Percentiles rank a stretch among this genome's conserved stretches.
These are phyloP conservation scores for Anadara kagoshimensis DNA, from an alignment of 1,140 invertebrate genomes.

Conservation along the genomic window DNA sequence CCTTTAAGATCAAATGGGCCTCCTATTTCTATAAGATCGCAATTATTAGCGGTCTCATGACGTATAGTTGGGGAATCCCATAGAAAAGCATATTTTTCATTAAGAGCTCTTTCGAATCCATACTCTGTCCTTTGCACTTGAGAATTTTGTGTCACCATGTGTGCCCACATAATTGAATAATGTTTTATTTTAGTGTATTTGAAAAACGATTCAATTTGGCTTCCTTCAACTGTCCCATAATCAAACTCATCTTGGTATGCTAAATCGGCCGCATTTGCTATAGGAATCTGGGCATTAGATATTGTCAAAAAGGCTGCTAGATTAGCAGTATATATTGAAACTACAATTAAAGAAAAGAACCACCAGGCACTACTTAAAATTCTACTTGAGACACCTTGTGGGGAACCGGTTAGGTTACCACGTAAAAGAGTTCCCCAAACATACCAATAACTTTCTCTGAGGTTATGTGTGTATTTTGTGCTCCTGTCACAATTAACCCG, in stretches of 20 bases:
- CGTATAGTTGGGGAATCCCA: slow-evolving; percentile 69
- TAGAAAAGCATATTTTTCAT: slow-evolving; percentile 68
- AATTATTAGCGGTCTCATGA: slow-evolving; percentile 63
- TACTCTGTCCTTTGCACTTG: slow-evolving; percentile 57
- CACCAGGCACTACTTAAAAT: slow-evolving; percentile 99
- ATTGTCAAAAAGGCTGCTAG: slow-evolving; percentile 72
- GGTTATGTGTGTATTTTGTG: slow-evolving; percentile 52
- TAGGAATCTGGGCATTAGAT: slow-evolving; percentile 62
- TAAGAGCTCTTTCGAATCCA: slow-evolving; percentile 64
- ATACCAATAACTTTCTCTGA: slow-evolving; percentile 69
- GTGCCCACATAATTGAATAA: slow-evolving; percentile 72
- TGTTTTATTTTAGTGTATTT: slow-evolving; percentile 69
- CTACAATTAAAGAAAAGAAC: slow-evolving; percentile 98
- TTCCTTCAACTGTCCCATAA: slow-evolving; percentile 90
- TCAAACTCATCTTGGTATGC: slow-evolving; percentile 73
- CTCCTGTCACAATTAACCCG: slow-evolving; percentile 93
- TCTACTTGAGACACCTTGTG: slow-evolving; percentile 59
- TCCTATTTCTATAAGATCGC: slow-evolving; percentile 66
- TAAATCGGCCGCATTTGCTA: slow-evolving; percentile 66
- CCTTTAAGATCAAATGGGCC: slow-evolving; percentile 69
- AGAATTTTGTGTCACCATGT: slow-evolving; percentile 63
- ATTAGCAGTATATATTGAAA: slow-evolving; percentile 95
- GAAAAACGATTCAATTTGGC: slow-evolving; percentile 80
- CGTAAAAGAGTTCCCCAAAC: slow-evolving; percentile 65
- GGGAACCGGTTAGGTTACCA: slow-evolving; percentile 59